These are phyloP conservation scores for Chaetodon auriga DNA, from an alignment of 2,113 vertebrate species.

Conservation along the genomic window DNA sequence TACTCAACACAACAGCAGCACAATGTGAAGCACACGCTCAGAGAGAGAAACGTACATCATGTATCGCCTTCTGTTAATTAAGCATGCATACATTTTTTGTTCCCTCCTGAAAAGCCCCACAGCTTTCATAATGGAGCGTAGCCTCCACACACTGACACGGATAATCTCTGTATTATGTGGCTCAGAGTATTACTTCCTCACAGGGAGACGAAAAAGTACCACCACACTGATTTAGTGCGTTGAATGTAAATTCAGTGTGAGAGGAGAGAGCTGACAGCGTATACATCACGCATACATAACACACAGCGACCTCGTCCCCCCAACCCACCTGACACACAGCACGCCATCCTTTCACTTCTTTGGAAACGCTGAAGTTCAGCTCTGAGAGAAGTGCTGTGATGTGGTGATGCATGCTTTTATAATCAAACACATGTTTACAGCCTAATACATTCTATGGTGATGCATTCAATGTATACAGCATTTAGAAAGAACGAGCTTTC, in stretches of 20 bases:
- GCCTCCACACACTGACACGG: background rate
- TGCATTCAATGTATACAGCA: background rate
- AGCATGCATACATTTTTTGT: background rate
- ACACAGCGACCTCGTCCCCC: background rate
- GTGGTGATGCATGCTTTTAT: background rate
- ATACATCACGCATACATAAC: background rate
- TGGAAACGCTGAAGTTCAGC: background rate
- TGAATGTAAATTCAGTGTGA: background rate
- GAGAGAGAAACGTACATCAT: too few species aligned
- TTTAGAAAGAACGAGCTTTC: background rate
- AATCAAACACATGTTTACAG: conserved; percentile 7
- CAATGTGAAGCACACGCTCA: too few species aligned
- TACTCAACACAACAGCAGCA: too few species aligned
- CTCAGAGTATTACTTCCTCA: background rate
- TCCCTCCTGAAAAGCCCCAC: background rate
- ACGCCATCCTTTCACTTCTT: background rate
- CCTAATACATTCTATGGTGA: background rate
- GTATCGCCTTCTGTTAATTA: too few species aligned
- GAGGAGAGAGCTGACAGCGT: background rate
- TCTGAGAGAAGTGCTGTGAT: background rate
- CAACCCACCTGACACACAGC: background rate
- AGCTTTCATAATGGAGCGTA: background rate
- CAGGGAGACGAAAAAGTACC: background rate
- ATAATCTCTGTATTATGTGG: background rate
- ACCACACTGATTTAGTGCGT: background rate